Base-by-base conservation (phyloP, 1,140 invertebrate species). In the Trinorchestia longiramus region DNA sequence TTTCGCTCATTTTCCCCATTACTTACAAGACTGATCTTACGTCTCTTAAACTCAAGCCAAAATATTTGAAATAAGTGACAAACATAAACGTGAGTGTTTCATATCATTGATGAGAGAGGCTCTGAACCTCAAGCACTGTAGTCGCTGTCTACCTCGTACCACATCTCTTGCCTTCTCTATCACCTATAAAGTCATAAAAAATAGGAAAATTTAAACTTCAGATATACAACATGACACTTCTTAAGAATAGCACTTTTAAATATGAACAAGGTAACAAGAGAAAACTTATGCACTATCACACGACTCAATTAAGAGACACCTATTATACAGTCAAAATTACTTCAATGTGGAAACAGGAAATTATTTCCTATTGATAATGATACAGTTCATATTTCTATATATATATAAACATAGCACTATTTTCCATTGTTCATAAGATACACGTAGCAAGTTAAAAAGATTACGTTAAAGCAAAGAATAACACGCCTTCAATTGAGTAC, bases 211-310 rank as follows among this genome's bases (percentile, higher is more conserved):
- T 96, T 96, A 96, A 96, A 96, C 92, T 96, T 96, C 95, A 95
- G 90, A 96, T 96, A 96, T 96, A 96, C 96, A 96, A 96, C 96
- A 96, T 96, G 96, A 96, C 96, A 96, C 96, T 96, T 96, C 95
- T 96, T 96, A 96, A 96, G 90, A 96, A 96, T 95, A 95, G 96
- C 95, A 96, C 91, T 96, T 96, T 96, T 96, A 96, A 92, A 92
- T 92, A 96, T 96, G 95, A 95, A 96, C 95, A 95, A 95, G 95
- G 96, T 95, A 96, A 96, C 95, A 95, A 96, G 95, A 95, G 94
- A 42, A 96, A 96, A 96, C 96, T 96, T 96, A 96, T 95, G 96
- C 95, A 92, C 96, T 96, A 96, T 96, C 96, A 94, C 96, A 96
- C 96, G 96, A 96, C 96, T 96, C 95, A 96, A 96, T 95, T 96